A percentile compares a stretch with the other conserved stretches of the same genome.
phyloP scores from a whole-genome alignment of 1,140 invertebrate species.

The Diabrotica virgifera region DNA sequence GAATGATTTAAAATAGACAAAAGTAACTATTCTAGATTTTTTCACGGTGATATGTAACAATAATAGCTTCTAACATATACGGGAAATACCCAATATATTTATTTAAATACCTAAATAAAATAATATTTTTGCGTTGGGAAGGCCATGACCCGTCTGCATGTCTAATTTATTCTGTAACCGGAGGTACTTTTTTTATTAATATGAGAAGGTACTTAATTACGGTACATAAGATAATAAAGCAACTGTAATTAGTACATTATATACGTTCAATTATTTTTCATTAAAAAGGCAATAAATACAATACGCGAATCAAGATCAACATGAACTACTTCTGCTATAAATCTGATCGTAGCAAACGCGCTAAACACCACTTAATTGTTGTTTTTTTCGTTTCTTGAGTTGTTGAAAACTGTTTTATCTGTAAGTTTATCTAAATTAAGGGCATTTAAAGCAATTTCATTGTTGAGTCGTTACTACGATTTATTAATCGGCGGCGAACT shows the following conservation, averaged over 20 bases:
- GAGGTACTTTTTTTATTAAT: not conserved
- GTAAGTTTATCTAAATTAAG: not conserved
- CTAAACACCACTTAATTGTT: not conserved
- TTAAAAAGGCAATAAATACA: slow-evolving; percentile 3
- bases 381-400: not conserved
- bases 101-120: slow-evolving; percentile 3
- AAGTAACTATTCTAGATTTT: not conserved
- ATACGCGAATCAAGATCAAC: not conserved
- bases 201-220: slow-evolving; percentile 2
- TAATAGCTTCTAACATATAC: not conserved
- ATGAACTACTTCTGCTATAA: not conserved
- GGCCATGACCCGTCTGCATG: slow-evolving; percentile 1
- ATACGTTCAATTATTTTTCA: not conserved
- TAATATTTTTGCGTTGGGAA: slow-evolving; percentile 1
- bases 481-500: too few relatives aligned
- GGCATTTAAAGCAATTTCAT: not conserved
- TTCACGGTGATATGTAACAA: not conserved
- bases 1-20: not conserved
- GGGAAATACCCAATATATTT: slow-evolving; percentile 4
- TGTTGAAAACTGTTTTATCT: not conserved
- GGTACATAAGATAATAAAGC: not conserved
- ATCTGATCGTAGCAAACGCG: too few relatives aligned
- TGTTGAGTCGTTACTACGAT: not conserved
- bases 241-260: slow-evolving; percentile 3
- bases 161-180: not conserved